Evolutionary conservation across 1,140 invertebrate species (phyloP).

Genomic region (Drosophila elegans): DNA sequence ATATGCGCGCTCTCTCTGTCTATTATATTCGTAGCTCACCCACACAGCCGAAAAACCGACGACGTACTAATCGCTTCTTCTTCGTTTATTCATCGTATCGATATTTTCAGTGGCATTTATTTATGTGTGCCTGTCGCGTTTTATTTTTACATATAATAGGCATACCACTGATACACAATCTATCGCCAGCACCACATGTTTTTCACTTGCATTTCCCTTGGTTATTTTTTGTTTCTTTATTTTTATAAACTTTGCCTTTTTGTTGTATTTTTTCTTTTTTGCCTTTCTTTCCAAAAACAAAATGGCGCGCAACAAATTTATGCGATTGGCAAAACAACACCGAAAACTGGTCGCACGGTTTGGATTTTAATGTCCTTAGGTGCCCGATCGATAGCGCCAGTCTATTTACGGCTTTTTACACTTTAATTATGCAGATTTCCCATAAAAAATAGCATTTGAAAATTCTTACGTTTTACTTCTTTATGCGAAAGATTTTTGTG

Average conservation of each 20-base stretch:
- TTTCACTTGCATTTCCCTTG: conserved; percentile 20
- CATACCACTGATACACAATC: conserved; percentile 38
- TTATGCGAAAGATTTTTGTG: conserved; percentile 37
- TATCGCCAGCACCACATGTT: conserved; percentile 37
- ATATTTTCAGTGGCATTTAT: conserved; percentile 80
- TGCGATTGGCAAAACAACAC: conserved; percentile 42
- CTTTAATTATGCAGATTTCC: conserved; percentile 42
- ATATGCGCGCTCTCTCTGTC: conserved; percentile 33
- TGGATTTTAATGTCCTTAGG: conserved; percentile 8
- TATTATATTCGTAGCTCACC: conserved; percentile 35
- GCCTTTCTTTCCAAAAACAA: conserved; percentile 68
- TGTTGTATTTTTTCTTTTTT: conserved; percentile 43
- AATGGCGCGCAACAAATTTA: conserved; percentile 74
- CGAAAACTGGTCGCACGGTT: conserved; percentile 28
- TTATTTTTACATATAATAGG: conserved; percentile 46
- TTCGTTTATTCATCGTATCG: conserved; percentile 82
- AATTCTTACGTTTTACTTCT: conserved; percentile 78
- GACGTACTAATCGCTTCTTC: conserved; percentile 79
- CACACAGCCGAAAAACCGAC: conserved; percentile 63
- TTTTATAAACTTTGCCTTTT: conserved; percentile 25
- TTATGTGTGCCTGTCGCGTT: conserved; percentile 57
- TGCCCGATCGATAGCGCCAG: neutral
- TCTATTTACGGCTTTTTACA: conserved; percentile 31
- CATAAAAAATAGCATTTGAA: conserved; percentile 50
- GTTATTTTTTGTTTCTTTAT: conserved; percentile 3